Percentiles rank a stretch among this genome's conserved stretches.
Conservation (phyloP, 2,113 vertebrate genomes). For the Prochilodus magdalenae region DNA sequence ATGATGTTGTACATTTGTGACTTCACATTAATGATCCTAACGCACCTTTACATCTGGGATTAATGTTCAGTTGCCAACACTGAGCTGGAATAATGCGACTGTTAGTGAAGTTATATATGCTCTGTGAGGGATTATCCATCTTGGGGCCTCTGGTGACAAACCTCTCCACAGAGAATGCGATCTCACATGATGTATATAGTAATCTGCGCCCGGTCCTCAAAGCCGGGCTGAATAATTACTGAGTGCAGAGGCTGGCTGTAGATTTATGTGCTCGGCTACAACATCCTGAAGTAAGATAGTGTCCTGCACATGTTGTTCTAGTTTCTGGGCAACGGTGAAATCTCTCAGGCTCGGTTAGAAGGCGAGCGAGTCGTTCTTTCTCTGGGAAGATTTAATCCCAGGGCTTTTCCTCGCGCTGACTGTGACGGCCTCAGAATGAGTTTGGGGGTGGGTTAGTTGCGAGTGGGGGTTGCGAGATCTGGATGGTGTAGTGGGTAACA, state of each 20-base stretch:
- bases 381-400: slow-evolving; percentile 37
- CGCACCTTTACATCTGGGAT: neutral
- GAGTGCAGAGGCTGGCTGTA: slow-evolving; percentile 36
- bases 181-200: slow-evolving; percentile 64
- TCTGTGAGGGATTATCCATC: slow-evolving; percentile 54
- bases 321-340: slow-evolving; percentile 34
- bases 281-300: slow-evolving; percentile 37
- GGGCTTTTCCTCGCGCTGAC: neutral
- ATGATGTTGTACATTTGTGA: neutral
- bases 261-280: slow-evolving; percentile 53
- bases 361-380: neutral
- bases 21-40: neutral
- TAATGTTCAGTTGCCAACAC: neutral
- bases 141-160: slow-evolving; percentile 54
- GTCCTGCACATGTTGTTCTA: slow-evolving; percentile 25
- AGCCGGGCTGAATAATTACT: slow-evolving; percentile 58
- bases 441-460: too few species aligned
- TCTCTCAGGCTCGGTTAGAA: slow-evolving; percentile 61
- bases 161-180: slow-evolving; percentile 44
- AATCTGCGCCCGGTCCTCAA: slow-evolving; percentile 53
- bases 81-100: slow-evolving; percentile 20
- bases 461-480: too few species aligned
- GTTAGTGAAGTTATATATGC: slow-evolving; percentile 59
- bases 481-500: too few species aligned
- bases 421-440: neutral